Conservation (phyloP, 2,888 invertebrate genomes). For the Gryllus longicercus region DNA sequence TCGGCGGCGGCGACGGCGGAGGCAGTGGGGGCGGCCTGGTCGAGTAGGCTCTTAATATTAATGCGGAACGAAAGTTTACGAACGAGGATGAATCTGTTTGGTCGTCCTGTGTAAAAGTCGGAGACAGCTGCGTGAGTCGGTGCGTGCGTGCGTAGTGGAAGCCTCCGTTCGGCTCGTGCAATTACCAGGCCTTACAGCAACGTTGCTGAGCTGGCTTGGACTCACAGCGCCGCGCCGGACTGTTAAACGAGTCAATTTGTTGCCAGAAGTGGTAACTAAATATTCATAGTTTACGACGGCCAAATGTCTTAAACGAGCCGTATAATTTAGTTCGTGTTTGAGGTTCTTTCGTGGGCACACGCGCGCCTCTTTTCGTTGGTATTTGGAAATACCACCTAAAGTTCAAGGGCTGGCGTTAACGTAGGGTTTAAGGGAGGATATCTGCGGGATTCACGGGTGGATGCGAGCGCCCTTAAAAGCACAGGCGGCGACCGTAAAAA, state of each 20-base stretch:
- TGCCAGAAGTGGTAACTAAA: too few species aligned
- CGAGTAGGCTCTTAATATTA: slow-evolving; percentile 17
- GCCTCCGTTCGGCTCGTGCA: too few species aligned
- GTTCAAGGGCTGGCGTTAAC: background rate
- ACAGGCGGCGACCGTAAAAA: background rate
- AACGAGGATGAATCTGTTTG: background rate
- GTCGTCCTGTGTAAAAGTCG: background rate
- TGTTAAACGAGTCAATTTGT: too few species aligned
- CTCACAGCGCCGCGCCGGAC: too few species aligned
- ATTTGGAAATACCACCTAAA: background rate
- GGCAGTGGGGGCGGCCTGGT: background rate
- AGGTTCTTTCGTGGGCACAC: background rate
- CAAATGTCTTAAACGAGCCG: background rate
- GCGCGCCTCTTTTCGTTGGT: background rate
- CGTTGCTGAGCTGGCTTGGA: too few species aligned
- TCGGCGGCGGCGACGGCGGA: too few species aligned
- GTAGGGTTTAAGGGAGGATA: background rate
- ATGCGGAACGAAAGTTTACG: slow-evolving; percentile 3
- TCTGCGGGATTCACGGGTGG: background rate
- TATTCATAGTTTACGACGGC: too few species aligned
- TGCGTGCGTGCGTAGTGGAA: too few species aligned
- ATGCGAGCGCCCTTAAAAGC: background rate
- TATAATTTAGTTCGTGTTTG: background rate
- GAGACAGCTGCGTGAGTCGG: too few species aligned
- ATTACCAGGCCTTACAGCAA: too few species aligned